A percentile compares a stretch with the other conserved stretches of the same genome.
Conservation (phyloP, 2,888 invertebrate species). For the Notodonta dromedarius region DNA sequence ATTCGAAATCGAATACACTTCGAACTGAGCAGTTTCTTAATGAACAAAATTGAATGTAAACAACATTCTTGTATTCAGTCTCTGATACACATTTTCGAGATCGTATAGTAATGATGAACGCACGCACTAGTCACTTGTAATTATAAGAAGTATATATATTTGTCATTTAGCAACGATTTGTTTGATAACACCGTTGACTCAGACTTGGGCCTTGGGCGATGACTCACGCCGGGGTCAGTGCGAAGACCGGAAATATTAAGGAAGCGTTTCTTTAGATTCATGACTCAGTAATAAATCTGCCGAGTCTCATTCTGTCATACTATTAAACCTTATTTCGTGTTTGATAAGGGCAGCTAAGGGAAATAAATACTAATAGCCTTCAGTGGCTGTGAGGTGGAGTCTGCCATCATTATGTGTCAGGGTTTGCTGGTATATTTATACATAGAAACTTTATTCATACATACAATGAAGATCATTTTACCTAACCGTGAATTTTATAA, state of each 20-base stretch:
- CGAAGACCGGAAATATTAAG: slow-evolving; percentile 45
- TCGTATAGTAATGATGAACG: slow-evolving; percentile 24
- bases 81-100: slow-evolving; percentile 18
- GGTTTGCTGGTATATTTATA: background rate
- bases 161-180: slow-evolving; percentile 51
- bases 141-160: slow-evolving; percentile 29
- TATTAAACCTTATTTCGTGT: background rate
- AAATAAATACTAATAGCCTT: background rate
- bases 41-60: too few relatives aligned
- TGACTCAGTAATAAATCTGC: slow-evolving; percentile 33
- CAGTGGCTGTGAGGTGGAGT: background rate
- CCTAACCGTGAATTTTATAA: too few relatives aligned
- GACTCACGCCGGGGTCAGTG: slow-evolving; percentile 39
- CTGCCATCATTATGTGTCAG: background rate
- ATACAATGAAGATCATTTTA: too few relatives aligned
- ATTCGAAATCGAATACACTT: too few relatives aligned
- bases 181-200: slow-evolving; percentile 58
- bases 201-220: slow-evolving; percentile 43
- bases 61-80: too few relatives aligned
- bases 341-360: background rate
- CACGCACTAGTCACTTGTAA: slow-evolving; percentile 31
- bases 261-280: slow-evolving; percentile 40
- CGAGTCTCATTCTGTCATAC: slow-evolving; percentile 3
- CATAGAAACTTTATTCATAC: too few relatives aligned
- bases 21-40: too few relatives aligned